Evolutionary conservation across 2,888 invertebrate genomes (phyloP).

Genomic region (Portevinia maculata): DNA sequence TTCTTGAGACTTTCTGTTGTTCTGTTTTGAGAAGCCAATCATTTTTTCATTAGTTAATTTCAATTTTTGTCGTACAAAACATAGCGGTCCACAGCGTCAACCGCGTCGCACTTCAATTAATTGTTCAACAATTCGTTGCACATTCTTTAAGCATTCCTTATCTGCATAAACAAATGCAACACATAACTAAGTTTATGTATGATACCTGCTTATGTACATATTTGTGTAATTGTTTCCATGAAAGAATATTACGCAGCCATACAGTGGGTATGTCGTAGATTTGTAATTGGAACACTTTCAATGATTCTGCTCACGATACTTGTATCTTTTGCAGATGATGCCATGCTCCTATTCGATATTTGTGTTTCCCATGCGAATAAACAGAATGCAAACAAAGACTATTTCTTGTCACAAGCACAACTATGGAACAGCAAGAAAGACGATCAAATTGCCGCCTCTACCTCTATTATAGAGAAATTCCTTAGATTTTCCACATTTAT

Average conservation of each 20-base stretch:
- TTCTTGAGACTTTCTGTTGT: too few relatives aligned
- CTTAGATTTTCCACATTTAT: conserved; percentile 20
- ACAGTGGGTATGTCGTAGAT: neutral
- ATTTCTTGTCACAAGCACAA: neutral
- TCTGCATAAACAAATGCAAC: conserved; percentile 9
- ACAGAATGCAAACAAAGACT: conserved; percentile 49
- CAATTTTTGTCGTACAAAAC: neutral
- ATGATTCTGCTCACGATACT: conserved; percentile 10
- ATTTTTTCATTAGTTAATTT: neutral
- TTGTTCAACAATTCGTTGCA: conserved; percentile 1
- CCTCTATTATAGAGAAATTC: conserved; percentile 46
- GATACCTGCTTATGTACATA: neutral
- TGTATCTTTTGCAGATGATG: conserved; percentile 14
- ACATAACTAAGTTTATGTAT: neutral
- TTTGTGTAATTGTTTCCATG: conserved; percentile 25
- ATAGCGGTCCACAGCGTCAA: conserved; percentile 1
- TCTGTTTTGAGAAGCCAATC: too few relatives aligned
- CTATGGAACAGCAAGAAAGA: conserved; percentile 30
- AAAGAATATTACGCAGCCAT: conserved; percentile 13
- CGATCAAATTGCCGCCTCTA: conserved; percentile 44
- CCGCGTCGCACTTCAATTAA: conserved; percentile 23
- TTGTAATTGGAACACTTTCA: conserved; percentile 42
- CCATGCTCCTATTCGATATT: neutral
- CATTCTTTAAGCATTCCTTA: conserved; percentile 16
- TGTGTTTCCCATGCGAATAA: conserved; percentile 16